phyloP scores from a whole-genome alignment of 2,113 vertebrate species.

The Piaya cayana region DNA sequence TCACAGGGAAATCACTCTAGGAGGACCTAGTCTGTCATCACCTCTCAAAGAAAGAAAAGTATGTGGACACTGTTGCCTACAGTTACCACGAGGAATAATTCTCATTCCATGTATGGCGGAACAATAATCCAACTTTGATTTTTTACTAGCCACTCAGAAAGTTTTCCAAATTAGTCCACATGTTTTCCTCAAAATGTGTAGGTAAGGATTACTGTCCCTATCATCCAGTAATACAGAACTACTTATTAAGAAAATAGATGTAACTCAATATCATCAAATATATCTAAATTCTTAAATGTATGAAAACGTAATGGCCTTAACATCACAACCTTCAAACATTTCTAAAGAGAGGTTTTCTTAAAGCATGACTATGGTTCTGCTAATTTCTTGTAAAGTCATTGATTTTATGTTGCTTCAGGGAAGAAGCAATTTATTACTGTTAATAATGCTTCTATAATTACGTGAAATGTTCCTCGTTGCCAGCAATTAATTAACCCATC shows the following conservation, averaged over 20 bases:
- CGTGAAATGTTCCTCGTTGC: neutral
- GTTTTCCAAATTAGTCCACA: neutral
- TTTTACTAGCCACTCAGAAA: neutral
- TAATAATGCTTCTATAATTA: neutral
- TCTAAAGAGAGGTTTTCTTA: neutral
- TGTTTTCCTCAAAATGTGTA: neutral
- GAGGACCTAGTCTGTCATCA: neutral
- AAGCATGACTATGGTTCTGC: neutral
- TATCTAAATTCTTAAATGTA: neutral
- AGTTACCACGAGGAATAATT: neutral
- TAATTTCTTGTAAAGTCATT: slow-evolving; percentile 24
- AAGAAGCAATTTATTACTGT: slow-evolving; percentile 6
- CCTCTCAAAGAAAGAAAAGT: neutral
- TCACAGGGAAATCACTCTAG: neutral
- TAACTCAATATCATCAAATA: neutral
- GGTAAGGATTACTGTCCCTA: neutral
- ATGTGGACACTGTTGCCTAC: neutral
- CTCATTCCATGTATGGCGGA: neutral
- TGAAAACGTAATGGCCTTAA: neutral
- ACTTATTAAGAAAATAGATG: neutral
- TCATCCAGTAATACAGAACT: neutral
- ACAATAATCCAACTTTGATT: neutral
- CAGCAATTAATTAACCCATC: slow-evolving; percentile 18
- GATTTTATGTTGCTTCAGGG: slow-evolving; percentile 20
- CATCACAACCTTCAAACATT: neutral